Conservation (phyloP, 64 coral and sea anemone species). For the Montipora efflorescens region DNA sequence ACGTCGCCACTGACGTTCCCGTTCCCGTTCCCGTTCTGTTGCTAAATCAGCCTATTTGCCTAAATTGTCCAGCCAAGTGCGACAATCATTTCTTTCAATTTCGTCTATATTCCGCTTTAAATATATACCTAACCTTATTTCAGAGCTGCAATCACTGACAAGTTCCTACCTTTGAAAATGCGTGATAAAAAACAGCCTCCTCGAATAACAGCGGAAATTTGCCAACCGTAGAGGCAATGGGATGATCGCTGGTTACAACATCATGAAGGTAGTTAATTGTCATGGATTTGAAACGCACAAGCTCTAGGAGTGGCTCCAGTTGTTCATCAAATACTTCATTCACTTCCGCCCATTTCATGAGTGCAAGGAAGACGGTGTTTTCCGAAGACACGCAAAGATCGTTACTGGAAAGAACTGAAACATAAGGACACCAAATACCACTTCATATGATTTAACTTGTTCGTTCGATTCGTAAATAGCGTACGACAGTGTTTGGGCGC, state of each 20-base stretch:
- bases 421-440: not conserved
- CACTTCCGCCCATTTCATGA: slow-evolving; percentile 92
- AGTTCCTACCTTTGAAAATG: slow-evolving; percentile 82
- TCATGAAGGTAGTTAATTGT: slow-evolving; percentile 94
- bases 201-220: slow-evolving; percentile 81
- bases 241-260: slow-evolving; percentile 83
- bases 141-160: not conserved
- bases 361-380: slow-evolving; percentile 86
- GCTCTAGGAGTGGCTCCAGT: slow-evolving; percentile 71
- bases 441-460: too few relatives aligned
- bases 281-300: slow-evolving; percentile 76
- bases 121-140: not conserved
- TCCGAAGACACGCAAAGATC: slow-evolving; percentile 83
- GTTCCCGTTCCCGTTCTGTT: too few relatives aligned
- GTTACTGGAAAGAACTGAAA: slow-evolving; percentile 80
- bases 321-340: slow-evolving; percentile 82
- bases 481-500: too few relatives aligned
- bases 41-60: too few relatives aligned
- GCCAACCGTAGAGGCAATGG: slow-evolving; percentile 81
- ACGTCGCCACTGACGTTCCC: too few relatives aligned
- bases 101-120: too few relatives aligned
- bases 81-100: too few relatives aligned
- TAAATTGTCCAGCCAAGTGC: too few relatives aligned
- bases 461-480: too few relatives aligned
- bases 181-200: slow-evolving; percentile 87